A percentile compares a stretch with the other conserved stretches of the same genome.
These are phyloP conservation scores for Octodon degus DNA, from an alignment of 2,113 vertebrate genomes.

Conservation along the genomic window DNA sequence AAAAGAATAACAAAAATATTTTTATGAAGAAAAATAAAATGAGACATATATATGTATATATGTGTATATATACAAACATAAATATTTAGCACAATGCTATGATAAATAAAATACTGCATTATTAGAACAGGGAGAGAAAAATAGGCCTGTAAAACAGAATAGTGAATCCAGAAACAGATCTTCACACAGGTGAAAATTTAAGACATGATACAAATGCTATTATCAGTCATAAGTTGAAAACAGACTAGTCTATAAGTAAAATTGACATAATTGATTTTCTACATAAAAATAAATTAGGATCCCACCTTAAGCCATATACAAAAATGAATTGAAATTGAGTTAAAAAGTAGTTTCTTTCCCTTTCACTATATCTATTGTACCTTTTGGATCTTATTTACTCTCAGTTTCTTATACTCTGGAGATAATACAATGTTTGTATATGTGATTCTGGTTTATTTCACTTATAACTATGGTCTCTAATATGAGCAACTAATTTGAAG, in stretches of 20 bases:
- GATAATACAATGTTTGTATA: too few relatives aligned
- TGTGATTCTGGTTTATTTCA: too few relatives aligned
- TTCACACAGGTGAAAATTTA: neutral
- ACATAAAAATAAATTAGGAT: neutral
- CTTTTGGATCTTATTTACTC: too few relatives aligned
- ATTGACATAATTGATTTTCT: neutral
- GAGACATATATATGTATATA: neutral
- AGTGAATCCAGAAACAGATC: neutral
- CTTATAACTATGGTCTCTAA: too few relatives aligned
- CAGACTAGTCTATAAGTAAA: neutral
- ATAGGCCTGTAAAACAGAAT: neutral
- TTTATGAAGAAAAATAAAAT: neutral
- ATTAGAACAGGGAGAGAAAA: neutral
- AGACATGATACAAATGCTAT: neutral
- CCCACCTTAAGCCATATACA: neutral
- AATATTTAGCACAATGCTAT: neutral
- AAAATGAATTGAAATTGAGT: neutral
- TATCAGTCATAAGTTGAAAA: neutral
- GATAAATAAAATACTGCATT: neutral
- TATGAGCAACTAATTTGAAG: too few relatives aligned
- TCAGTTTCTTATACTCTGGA: too few relatives aligned
- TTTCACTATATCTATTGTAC: too few relatives aligned
- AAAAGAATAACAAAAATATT: neutral
- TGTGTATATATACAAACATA: neutral
- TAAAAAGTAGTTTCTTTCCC: neutral